A percentile compares a stretch with the other conserved stretches of the same genome.
These are phyloP conservation scores for fruit fly (Drosophila melanogaster) DNA, from an alignment of 1,140 invertebrate genomes.

Conservation along the genomic window Release_6_plus_ISO1_MT NT_033779.5:1424501-1425000, in stretches of 20 bases:
- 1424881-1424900: slow-evolving; percentile 6
- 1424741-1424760: slow-evolving; percentile 46
- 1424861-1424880: slow-evolving; percentile 3
- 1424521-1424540: slow-evolving; percentile 21
- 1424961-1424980: slow-evolving; percentile 19
- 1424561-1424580: slow-evolving; percentile 43
- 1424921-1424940: slow-evolving; percentile 43
- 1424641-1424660: slow-evolving; percentile 62
- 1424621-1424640: slow-evolving; percentile 47
- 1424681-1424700: slow-evolving; percentile 75
- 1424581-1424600: slow-evolving; percentile 20
- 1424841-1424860: neutral
- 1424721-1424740: slow-evolving; percentile 43
- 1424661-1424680: slow-evolving; percentile 80
- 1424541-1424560: slow-evolving; percentile 13
- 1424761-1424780: slow-evolving; percentile 79
- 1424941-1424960: neutral
- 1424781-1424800: slow-evolving; percentile 79
- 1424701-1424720: slow-evolving; percentile 66
- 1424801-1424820: slow-evolving; percentile 47
- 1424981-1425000: slow-evolving; percentile 1
- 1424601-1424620: slow-evolving; percentile 75
- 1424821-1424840: slow-evolving; percentile 43
- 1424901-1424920: slow-evolving; percentile 62
- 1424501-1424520: slow-evolving; percentile 25